Percentiles rank a stretch among this genome's conserved stretches.
These are phyloP conservation scores for Corythoichthys haematopterus DNA, from an alignment of 2,113 vertebrate genomes.

Conservation along the genomic window DNA sequence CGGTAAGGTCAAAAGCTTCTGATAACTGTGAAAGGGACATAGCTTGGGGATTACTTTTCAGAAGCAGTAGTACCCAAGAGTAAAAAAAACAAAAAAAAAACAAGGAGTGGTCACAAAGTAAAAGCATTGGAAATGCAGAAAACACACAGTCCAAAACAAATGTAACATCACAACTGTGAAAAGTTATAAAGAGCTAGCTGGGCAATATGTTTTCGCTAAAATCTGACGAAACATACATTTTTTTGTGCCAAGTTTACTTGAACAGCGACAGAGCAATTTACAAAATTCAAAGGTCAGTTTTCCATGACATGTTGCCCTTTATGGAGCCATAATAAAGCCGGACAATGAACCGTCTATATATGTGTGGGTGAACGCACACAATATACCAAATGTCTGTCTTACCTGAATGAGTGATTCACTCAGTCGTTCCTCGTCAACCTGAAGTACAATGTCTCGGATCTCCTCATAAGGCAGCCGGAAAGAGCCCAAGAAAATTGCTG, in stretches of 20 bases:
- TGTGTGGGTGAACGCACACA: conserved; percentile 1
- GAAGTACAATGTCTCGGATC: conserved; percentile 88
- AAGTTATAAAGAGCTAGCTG: too few species aligned
- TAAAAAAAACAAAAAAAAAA: background rate
- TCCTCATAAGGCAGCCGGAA: conserved; percentile 96
- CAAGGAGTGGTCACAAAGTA: background rate
- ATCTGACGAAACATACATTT: background rate
- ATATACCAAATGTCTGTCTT: conserved; percentile 52
- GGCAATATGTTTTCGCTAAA: background rate
- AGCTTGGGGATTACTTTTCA: background rate
- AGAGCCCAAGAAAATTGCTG: conserved; percentile 97
- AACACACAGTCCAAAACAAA: background rate
- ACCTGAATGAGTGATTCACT: conserved; percentile 96
- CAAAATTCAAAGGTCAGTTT: background rate
- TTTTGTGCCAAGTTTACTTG: background rate
- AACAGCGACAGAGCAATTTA: background rate
- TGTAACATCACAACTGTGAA: too few species aligned
- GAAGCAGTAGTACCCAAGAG: background rate
- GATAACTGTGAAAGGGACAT: background rate
- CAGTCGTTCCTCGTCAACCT: conserved; percentile 88
- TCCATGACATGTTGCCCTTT: background rate
- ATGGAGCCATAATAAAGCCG: background rate
- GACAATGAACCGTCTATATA: background rate
- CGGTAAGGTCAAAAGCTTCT: too few species aligned
- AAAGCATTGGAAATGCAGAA: background rate